A percentile compares a stretch with the other conserved stretches of the same genome.
phyloP scores from a whole-genome alignment of 2,797 vertebrate genomes.

The Anas georgica region DNA sequence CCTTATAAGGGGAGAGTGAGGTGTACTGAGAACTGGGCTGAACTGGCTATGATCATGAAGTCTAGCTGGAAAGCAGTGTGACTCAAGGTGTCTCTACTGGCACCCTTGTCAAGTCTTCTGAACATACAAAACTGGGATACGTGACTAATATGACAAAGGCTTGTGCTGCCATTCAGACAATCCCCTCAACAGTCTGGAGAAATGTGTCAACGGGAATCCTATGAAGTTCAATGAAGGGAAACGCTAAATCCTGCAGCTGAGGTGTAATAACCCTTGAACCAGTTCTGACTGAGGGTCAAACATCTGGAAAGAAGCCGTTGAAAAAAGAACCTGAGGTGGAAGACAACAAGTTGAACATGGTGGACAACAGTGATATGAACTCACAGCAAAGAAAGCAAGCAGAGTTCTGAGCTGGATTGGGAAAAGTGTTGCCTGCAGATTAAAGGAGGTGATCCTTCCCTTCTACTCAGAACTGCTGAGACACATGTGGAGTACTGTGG shows the following conservation, averaged over 20 bases:
- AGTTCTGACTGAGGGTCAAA: not conserved
- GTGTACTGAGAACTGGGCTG: not conserved
- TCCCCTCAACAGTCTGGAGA: not conserved
- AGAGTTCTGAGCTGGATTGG: not conserved
- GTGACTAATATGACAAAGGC: not conserved
- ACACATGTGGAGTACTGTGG: not conserved
- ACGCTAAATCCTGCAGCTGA: not conserved
- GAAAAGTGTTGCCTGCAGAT: not conserved
- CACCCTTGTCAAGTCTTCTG: not conserved
- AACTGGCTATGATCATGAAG: not conserved
- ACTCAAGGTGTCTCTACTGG: not conserved
- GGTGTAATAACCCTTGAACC: not conserved
- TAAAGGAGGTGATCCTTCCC: not conserved
- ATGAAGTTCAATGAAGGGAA: not conserved
- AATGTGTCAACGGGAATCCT: not conserved
- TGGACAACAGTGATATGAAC: not conserved
- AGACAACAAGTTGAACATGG: not conserved
- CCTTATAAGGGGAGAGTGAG: not conserved
- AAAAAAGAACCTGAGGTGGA: not conserved
- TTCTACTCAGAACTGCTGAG: not conserved
- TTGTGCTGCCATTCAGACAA: not conserved
- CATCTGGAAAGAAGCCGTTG: not conserved
- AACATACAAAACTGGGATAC: not conserved
- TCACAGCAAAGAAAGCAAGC: not conserved
- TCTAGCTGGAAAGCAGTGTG: not conserved